These are phyloP conservation scores for Cactoblastis cactorum DNA, from an alignment of 2,888 invertebrate species.

Conservation along the genomic window DNA sequence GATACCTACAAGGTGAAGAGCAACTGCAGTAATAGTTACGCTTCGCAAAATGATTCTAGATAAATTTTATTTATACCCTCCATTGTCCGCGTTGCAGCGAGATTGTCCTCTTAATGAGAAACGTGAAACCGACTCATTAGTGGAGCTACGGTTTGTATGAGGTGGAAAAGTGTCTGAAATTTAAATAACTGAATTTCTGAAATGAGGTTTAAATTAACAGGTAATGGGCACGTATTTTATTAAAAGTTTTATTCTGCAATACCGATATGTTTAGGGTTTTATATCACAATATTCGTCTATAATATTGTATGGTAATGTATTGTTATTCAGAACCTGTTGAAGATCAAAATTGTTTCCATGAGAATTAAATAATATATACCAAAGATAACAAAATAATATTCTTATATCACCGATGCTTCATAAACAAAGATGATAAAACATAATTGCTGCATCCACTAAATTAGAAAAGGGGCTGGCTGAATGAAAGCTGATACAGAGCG, in stretches of 20 bases:
- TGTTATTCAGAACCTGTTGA: too few relatives aligned
- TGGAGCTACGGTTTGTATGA: slow-evolving; percentile 15
- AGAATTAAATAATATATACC: too few relatives aligned
- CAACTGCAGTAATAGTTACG: slow-evolving; percentile 14
- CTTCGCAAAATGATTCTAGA: slow-evolving; percentile 19
- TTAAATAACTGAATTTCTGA: slow-evolving; percentile 4
- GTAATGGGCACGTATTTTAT: background rate
- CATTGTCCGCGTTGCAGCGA: slow-evolving; percentile 16
- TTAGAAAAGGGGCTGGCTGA: too few relatives aligned
- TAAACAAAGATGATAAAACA: too few relatives aligned
- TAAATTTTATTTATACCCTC: slow-evolving; percentile 21
- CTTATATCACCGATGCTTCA: too few relatives aligned
- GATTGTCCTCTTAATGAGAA: slow-evolving; percentile 22
- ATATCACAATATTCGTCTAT: too few relatives aligned
- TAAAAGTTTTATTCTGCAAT: too few relatives aligned
- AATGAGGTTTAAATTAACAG: background rate
- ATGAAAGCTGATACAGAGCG: background rate
- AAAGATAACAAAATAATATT: too few relatives aligned
- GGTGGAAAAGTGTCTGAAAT: slow-evolving; percentile 6
- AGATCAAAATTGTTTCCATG: too few relatives aligned
- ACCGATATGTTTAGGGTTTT: too few relatives aligned
- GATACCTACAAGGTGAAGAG: slow-evolving; percentile 18
- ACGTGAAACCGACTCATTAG: slow-evolving; percentile 23
- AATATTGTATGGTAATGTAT: too few relatives aligned
- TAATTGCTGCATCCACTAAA: too few relatives aligned